Evolutionary conservation across 2,113 vertebrate species (phyloP), one percentile per base, ranked within the genome.

Genomic region (Apteryx mantelli): DNA sequence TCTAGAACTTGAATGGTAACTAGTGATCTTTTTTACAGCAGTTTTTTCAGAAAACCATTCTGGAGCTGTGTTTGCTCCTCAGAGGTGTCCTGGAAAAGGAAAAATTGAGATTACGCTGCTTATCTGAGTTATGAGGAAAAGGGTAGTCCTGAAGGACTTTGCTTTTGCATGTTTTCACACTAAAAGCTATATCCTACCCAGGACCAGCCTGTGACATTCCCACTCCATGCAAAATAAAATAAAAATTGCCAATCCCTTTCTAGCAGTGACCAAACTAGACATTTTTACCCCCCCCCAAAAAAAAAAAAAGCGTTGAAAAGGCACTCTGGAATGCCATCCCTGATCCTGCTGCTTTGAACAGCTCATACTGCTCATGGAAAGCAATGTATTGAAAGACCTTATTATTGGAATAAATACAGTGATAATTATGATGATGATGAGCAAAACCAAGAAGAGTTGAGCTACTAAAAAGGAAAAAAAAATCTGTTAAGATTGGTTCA

Each of bases 71-170:
- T 77, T 83, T 73, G 36, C 3, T 11, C 22, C 30, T 82, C 18
- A 53, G 24, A 60, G 24, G 1, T 1, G 21, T 46, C 2, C 4
- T 53, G 44, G 10, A 38, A 38, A 36, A 36, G 18, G 21, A 32
- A 22, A 3, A 25, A 42, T 18, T 2, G 30, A 5, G 2, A 5
- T 17, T 0, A 0, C 80, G n/a, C 9, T 70, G 5, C 12, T 19
- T 21, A 61, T 36, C 69, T 74, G 5, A 64, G 21, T 84, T 40
- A 25, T 7, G 50, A 86, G 11, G 42, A 28, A 44, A 44, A 82
- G 12, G 5, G 1, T 58, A 53, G 11, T 53, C 53, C 48, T 30
- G 28, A 80, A 88, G 30, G 5, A 28, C 9, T 53, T 69, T 42
- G 13, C 18, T 13, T 69, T 21, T 22, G 16, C 8, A 8, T 52